These are phyloP conservation scores for Oophaga sylvatica DNA, from an alignment of 2,797 vertebrate species.

Conservation along the genomic window DNA sequence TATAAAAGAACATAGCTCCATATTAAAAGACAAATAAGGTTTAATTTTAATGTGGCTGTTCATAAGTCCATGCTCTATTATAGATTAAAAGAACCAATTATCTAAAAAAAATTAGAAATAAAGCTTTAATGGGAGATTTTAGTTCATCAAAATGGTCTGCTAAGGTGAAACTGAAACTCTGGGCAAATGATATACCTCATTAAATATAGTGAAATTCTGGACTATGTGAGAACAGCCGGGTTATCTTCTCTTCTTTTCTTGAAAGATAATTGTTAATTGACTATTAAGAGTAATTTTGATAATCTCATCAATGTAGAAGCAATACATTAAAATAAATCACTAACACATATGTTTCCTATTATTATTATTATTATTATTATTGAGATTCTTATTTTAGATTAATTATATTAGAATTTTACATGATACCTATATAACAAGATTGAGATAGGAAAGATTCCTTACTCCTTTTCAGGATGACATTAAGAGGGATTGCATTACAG, in stretches of 20 bases:
- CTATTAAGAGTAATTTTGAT: neutral
- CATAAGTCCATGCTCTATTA: constrained; percentile 72
- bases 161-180: constrained; percentile 3
- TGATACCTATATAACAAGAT: too few relatives aligned
- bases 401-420: too few relatives aligned
- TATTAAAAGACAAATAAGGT: constrained; percentile 79
- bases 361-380: too few relatives aligned
- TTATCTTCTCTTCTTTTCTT: neutral
- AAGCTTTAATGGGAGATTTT: constrained; percentile 33
- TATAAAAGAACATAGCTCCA: constrained; percentile 74
- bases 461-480: too few relatives aligned
- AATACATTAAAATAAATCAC: too few relatives aligned
- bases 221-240: neutral
- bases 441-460: too few relatives aligned
- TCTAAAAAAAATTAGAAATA: neutral
- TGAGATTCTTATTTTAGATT: too few relatives aligned
- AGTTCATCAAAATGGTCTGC: neutral
- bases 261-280: neutral
- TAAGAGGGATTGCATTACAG: too few relatives aligned
- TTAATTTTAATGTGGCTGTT: constrained; percentile 78
- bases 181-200: neutral
- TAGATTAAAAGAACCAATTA: constrained; percentile 57
- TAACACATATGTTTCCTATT: too few relatives aligned
- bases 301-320: too few relatives aligned
- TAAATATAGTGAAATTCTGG: neutral